Conservation (phyloP, 2,888 invertebrate genomes). For the Syrista parreyssii region DNA sequence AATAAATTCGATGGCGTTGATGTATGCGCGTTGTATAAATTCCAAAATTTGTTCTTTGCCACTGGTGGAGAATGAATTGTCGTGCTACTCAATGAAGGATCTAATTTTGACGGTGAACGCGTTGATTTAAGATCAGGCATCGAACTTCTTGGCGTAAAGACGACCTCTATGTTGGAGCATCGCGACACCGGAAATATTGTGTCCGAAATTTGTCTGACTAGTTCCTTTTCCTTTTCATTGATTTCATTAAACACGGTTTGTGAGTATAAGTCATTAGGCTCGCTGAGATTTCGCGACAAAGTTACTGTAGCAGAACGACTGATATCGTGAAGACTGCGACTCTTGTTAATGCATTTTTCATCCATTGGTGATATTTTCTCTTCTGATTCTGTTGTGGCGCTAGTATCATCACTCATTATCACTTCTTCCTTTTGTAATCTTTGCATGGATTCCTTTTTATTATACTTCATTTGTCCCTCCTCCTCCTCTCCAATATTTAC, state of each 20-base stretch:
- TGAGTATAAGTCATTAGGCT: conserved; percentile 51
- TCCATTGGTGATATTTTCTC: background rate
- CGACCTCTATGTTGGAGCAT: conserved; percentile 30
- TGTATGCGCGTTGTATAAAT: conserved; percentile 54
- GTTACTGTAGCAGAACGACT: conserved; percentile 15
- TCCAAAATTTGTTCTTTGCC: conserved; percentile 49
- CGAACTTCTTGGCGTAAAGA: conserved; percentile 29
- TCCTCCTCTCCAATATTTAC: conserved; percentile 39
- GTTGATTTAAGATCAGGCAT: conserved; percentile 12
- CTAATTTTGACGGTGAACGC: conserved; percentile 7
- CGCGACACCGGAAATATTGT: conserved; percentile 35
- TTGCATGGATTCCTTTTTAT: conserved; percentile 11
- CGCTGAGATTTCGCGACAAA: conserved; percentile 50
- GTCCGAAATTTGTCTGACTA: conserved; percentile 46
- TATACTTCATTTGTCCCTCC: background rate
- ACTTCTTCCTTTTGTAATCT: conserved; percentile 13
- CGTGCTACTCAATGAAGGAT: conserved; percentile 9
- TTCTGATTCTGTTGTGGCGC: background rate
- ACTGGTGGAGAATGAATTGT: conserved; percentile 41
- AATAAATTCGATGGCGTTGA: conserved; percentile 62
- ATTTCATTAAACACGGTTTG: conserved; percentile 19
- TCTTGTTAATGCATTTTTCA: background rate
- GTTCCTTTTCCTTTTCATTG: conserved; percentile 21
- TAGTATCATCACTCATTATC: background rate
- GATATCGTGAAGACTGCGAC: conserved; percentile 17